Evolutionary conservation across 2,797 vertebrate genomes (phyloP), one percentile per base, ranked within the genome.

Genomic region (Arremon brunneinucha): DNA sequence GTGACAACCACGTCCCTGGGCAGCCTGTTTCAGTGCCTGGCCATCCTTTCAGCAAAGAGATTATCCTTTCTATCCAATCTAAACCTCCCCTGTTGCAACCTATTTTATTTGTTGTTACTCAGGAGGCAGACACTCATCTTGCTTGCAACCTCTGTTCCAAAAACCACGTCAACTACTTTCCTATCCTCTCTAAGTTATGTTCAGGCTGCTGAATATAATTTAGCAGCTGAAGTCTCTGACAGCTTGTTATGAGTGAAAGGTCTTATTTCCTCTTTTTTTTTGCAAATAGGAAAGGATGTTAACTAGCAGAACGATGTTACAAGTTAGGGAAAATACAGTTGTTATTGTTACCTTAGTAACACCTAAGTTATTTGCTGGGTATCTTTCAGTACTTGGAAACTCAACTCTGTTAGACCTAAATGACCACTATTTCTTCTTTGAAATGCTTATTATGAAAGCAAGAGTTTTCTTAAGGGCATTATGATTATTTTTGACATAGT

Each of bases 251-350:
- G 56, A 85, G 74, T 80, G 43, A 90, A 82, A 82, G 46, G 71
- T 95, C 67, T 83, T 70, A 57, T 60, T 95, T 94, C 88, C 80
- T 84, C 28, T 27, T 41, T 67, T 62, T 62, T 90, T 85, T 27
- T 50, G 12, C 32, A n/a, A 59, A 46, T 53, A 70, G 74, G 80
- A 88, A 83, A 91, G 84, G 43, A 63, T 70, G 32, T 56, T 94
- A 72, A 44, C 52, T 46, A 53, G 57, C 72, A 81, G 70, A 72
- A 83, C 43, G 57, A 50, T 88, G 69, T 78, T 77, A 27, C 12
- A 74, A 60, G 47, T 72, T 74, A 71, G 17, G 82, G 59, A 83
- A 52, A 87, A 69, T 49, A 13, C 12, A 63, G 52, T 67, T 5
- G 2, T 32, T 30, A 72, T 70, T 0, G 4, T 71, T 96, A 56